Conservation (phyloP, 2,113 vertebrate genomes). For the Cairina moschata region DNA sequence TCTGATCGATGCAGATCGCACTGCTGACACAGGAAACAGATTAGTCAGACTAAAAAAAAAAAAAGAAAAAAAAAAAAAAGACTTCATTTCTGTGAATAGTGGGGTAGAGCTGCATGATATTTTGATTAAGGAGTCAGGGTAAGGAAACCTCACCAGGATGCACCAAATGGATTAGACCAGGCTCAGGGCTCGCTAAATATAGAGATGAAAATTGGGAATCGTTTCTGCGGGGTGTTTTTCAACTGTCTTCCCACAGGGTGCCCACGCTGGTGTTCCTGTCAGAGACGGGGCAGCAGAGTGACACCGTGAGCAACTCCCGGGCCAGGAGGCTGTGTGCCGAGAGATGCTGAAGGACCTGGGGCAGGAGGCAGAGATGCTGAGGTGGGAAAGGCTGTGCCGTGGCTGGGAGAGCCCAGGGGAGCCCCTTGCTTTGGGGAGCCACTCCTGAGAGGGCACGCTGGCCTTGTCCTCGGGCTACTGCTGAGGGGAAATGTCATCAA, state of each 20-base stretch:
- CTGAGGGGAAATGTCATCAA: neutral
- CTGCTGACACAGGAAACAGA: neutral
- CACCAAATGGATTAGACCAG: neutral
- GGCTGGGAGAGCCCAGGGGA: neutral
- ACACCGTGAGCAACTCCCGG: neutral
- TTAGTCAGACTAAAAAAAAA: neutral
- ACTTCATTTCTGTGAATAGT: neutral
- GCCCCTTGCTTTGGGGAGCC: neutral
- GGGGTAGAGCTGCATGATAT: neutral
- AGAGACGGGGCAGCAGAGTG: neutral
- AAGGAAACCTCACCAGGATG: neutral
- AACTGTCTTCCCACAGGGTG: neutral
- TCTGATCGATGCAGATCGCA: neutral
- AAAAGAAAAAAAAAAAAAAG: neutral
- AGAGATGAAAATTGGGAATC: neutral
- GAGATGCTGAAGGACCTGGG: neutral
- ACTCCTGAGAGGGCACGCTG: neutral
- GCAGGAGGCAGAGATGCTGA: neutral
- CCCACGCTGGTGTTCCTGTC: neutral
- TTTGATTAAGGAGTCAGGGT: neutral
- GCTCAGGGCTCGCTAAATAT: neutral
- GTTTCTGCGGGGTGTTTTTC: neutral
- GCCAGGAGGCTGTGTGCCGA: fast-evolving
- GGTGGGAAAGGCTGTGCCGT: neutral
- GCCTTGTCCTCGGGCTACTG: neutral